Evolutionary conservation across 1,140 invertebrate genomes (phyloP), one percentile per base, ranked within the genome.

Genomic region (Drosophila quadrilineata): DNA sequence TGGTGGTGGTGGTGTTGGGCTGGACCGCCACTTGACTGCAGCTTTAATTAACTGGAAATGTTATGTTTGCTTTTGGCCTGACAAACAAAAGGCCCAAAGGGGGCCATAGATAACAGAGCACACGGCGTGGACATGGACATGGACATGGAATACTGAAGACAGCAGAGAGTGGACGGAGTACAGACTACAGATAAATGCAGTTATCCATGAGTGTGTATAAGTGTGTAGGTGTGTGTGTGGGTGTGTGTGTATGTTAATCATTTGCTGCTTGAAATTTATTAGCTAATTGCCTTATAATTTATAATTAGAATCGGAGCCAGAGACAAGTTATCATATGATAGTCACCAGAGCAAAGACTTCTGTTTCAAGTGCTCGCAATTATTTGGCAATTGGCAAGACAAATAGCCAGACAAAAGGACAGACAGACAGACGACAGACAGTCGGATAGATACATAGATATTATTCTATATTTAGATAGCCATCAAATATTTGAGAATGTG

Each of bases 1-100:
- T 6, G 8, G 26, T 52, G 22, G 21, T 8, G 17, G 2, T 1
- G 1, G n/a, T 50, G 24, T 54, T 50, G 36, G 22, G 10, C 53
- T 36, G 14, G n/a, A 45, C 35, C 19, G 59, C 73, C 77, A 82
- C 77, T 82, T 82, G 77, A 82, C 73, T 82, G 77, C 77, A 82
- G 75, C 77, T 76, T 84, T 82, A 84, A 84, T 84, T 84, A 82
- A 84, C 77, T 82, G 77, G 74, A 82, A 82, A 84, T 56, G 77
- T 77, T 73, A 82, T 82, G 73, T 82, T 84, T 82, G 77, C 58
- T 82, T 76, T 76, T 52, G 73, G 45, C n/a, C 31, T 28, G 64
- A 29, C 46, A 36, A 35, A 46, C 64, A 63, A 63, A 68, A 46
- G 40, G 50, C 40, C 33, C 54, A 64, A 65, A 68, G 59, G 65